These are phyloP conservation scores for Pharmacophagus antenor DNA, from an alignment of 2,888 invertebrate species.

Conservation along the genomic window DNA sequence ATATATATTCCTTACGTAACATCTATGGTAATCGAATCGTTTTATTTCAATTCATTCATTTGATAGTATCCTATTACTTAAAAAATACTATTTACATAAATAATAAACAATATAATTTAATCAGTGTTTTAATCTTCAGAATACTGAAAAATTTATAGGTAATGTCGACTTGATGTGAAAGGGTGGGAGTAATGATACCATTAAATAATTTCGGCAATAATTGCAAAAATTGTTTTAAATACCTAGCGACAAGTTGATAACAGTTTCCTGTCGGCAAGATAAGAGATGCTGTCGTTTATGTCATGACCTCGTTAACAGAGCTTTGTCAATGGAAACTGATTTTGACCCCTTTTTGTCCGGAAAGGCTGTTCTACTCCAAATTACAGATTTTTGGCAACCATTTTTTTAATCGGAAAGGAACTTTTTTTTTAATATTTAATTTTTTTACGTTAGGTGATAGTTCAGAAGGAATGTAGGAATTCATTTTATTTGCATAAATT, in stretches of 20 bases:
- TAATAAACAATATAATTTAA: no score
- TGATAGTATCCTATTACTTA: no score
- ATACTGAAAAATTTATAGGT: slow-evolving; percentile 11
- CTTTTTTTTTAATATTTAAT: background rate
- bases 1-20: no score
- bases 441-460: no score
- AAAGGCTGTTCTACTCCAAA: slow-evolving; percentile 48
- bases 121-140: no score
- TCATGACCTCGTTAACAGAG: slow-evolving; percentile 70
- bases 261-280: slow-evolving; percentile 69
- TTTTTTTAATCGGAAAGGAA: slow-evolving; percentile 2
- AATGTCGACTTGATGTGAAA: slow-evolving; percentile 43
- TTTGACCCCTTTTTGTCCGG: slow-evolving; percentile 70
- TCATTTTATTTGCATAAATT: no score
- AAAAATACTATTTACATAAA: no score
- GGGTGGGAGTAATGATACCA: slow-evolving; percentile 62
- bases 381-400: slow-evolving; percentile 36
- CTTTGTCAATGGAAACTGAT: slow-evolving; percentile 75
- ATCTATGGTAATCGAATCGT: no score
- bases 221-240: slow-evolving; percentile 78
- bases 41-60: no score
- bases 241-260: slow-evolving; percentile 77
- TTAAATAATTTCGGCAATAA: slow-evolving; percentile 80
- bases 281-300: slow-evolving; percentile 63
- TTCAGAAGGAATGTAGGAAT: no score